These are phyloP conservation scores for Drosophila subpulchrella DNA, from an alignment of 1,140 invertebrate genomes.

Conservation along the genomic window DNA sequence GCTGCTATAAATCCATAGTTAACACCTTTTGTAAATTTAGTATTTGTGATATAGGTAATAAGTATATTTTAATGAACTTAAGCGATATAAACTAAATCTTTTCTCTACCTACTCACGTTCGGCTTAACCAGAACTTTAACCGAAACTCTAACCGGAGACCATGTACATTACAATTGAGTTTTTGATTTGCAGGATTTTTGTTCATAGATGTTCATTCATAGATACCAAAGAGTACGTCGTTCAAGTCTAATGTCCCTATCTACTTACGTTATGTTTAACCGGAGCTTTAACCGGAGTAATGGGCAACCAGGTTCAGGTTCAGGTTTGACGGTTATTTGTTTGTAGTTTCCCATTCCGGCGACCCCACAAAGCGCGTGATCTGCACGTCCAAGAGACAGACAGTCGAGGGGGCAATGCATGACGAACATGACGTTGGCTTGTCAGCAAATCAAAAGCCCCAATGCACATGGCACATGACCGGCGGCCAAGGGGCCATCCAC, in stretches of 20 bases:
- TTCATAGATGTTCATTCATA: too few species aligned
- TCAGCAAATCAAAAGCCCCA: conserved; percentile 50
- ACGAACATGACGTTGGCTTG: conserved; percentile 62
- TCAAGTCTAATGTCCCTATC: neutral
- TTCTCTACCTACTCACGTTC: too few species aligned
- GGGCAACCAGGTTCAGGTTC: neutral
- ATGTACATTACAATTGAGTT: too few species aligned
- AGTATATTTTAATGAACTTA: too few species aligned
- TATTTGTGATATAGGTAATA: too few species aligned
- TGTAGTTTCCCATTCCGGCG: neutral
- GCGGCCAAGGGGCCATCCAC: conserved; percentile 8
- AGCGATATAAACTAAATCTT: too few species aligned
- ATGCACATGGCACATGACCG: conserved; percentile 15
- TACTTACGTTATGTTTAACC: neutral
- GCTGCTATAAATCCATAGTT: too few species aligned
- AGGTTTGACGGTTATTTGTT: neutral
- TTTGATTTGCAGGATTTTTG: too few species aligned
- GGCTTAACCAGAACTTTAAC: too few species aligned
- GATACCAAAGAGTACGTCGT: too few species aligned
- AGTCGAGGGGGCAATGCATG: conserved; percentile 17
- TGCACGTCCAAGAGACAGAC: conserved; percentile 41
- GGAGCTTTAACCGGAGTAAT: neutral
- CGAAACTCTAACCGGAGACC: too few species aligned
- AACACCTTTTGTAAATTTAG: too few species aligned
- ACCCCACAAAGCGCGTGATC: conserved; percentile 58